Evolutionary conservation across 2,113 vertebrate species (phyloP).

Genomic region (Cinclus cinclus): DNA sequence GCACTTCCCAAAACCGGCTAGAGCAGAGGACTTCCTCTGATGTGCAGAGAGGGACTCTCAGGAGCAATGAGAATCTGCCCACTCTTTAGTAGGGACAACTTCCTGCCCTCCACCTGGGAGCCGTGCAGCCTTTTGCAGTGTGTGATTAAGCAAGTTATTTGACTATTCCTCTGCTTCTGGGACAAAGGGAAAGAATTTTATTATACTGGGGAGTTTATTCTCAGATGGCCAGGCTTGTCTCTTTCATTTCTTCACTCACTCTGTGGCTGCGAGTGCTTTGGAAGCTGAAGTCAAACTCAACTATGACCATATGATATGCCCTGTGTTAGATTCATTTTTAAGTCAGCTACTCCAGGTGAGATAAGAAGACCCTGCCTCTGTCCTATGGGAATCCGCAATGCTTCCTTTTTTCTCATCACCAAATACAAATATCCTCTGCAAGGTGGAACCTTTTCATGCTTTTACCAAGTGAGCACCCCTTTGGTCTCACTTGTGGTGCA

Average conservation of each 20-base stretch:
- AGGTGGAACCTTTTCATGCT: background rate
- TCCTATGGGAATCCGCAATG: accelerated
- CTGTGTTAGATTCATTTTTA: background rate
- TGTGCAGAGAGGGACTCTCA: background rate
- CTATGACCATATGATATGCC: background rate
- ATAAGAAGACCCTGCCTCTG: background rate
- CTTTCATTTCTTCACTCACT: background rate
- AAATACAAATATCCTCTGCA: background rate
- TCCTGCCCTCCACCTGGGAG: background rate
- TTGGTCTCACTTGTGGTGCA: accelerated
- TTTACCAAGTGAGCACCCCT: background rate
- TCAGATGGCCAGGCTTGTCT: background rate
- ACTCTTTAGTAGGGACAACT: background rate
- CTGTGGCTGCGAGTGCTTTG: background rate
- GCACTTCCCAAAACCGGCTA: accelerated
- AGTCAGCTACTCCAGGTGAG: background rate
- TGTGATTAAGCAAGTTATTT: background rate
- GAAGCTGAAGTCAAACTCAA: background rate
- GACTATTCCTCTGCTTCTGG: background rate
- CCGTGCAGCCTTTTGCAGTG: background rate
- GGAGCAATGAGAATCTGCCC: accelerated
- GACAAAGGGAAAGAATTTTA: background rate
- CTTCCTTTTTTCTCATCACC: background rate
- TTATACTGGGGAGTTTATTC: background rate
- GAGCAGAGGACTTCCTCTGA: background rate